phyloP scores from a whole-genome alignment of 2,888 invertebrate genomes.

The Meghimatium bilineatum region DNA sequence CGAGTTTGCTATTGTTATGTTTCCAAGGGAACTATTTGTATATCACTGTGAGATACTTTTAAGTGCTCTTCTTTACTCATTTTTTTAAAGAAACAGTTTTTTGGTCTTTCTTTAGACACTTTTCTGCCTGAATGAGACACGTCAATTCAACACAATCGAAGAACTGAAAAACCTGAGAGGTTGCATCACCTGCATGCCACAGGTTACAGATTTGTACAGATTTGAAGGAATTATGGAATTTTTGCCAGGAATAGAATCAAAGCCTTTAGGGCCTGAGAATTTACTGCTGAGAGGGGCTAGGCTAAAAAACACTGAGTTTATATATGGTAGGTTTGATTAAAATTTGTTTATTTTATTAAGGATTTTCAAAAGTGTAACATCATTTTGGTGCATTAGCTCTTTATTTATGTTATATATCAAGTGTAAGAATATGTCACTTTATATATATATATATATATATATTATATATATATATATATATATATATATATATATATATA shows the following conservation, averaged over 20 bases:
- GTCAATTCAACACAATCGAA: slow-evolving; percentile 67
- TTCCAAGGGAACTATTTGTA: too few relatives aligned
- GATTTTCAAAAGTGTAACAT: too few relatives aligned
- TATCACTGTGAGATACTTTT: too few relatives aligned
- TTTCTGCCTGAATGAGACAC: slow-evolving; percentile 74
- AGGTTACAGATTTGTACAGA: slow-evolving; percentile 86
- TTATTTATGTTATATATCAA: too few relatives aligned
- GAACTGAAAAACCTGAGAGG: slow-evolving; percentile 78
- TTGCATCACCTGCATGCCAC: slow-evolving; percentile 85
- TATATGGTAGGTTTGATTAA: slow-evolving; percentile 78
- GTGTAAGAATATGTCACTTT: too few relatives aligned
- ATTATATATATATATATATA: too few relatives aligned
- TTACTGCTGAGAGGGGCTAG: slow-evolving; percentile 87
- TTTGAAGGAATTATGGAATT: slow-evolving; percentile 82
- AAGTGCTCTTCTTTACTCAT: too few relatives aligned
- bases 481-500: too few relatives aligned
- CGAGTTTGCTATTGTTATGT: too few relatives aligned
- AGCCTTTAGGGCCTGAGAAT: slow-evolving; percentile 83
- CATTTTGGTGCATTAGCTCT: too few relatives aligned
- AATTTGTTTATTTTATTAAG: too few relatives aligned
- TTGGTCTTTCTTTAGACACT: not conserved
- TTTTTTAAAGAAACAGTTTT: not conserved
- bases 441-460: too few relatives aligned
- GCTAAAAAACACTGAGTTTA: slow-evolving; percentile 88
- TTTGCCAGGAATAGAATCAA: slow-evolving; percentile 43